Evolutionary conservation across 1,140 invertebrate species (phyloP), one percentile per base, ranked within the genome.

Genomic region (Brachionus rubens): DNA sequence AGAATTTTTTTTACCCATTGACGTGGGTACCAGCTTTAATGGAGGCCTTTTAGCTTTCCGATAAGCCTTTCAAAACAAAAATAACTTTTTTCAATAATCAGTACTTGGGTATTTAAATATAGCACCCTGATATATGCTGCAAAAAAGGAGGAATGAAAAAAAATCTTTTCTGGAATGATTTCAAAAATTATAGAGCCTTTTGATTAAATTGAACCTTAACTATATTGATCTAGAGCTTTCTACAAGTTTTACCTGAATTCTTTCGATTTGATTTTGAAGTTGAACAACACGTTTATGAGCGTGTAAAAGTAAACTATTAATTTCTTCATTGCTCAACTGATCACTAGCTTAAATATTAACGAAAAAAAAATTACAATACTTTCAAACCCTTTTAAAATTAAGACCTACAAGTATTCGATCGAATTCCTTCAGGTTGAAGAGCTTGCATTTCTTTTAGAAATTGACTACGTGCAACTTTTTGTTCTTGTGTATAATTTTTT

Each of bases 231-330:
- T n/a, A n/a, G n/a, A n/a, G n/a, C n/a, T n/a, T n/a, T n/a, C n/a
- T n/a, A n/a, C n/a, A 80, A 79, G 21, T 10, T 9, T 43, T 24
- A 65, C 59, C 24, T 86, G 80, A 54, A 85, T 84, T 75, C 86
- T 82, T 14, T 83, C 83, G 3, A 87, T 59, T 78, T 87, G 85
- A 33, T 82, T 82, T 79, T 86, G 85, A 12, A 87, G 80, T 76
- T 88, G 86, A 59, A 87, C 85, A 76, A 87, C 85, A 28, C 85
- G 79, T 41, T 84, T 78, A 79, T 87, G 86, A 26, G 87, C 87
- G 79, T 86, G 86, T 24, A 85, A 84, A 75, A 87, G 85, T 33
- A 87, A 78, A 4, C 83, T 80, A 78, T 87, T 87, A 33, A 87
- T 78, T 77, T 87, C 87, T 19, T 87, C 85, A 68, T 87, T 85